Evolutionary conservation across 2,797 vertebrate genomes (phyloP).

Genomic region (Bradypodion ventrale): DNA sequence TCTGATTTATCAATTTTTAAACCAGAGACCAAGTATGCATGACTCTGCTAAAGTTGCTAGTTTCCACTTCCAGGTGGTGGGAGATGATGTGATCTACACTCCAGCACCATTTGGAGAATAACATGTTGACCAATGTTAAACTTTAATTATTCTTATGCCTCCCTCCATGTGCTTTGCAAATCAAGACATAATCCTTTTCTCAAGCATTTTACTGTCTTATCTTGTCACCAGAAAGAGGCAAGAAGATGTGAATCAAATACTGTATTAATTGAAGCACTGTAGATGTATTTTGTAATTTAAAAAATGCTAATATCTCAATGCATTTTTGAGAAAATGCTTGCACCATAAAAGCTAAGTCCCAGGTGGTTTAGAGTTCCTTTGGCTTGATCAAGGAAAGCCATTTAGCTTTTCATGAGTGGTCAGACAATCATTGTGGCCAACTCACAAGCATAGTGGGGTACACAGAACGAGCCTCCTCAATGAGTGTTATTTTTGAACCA

Average conservation of each 20-base stretch:
- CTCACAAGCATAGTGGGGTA: not conserved
- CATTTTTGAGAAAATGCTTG: not conserved
- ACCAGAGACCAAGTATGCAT: too few relatives aligned
- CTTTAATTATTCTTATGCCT: too few relatives aligned
- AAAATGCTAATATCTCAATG: not conserved
- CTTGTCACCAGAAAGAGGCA: not conserved
- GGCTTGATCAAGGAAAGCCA: not conserved
- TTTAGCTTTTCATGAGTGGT: not conserved
- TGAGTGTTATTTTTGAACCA: too few relatives aligned
- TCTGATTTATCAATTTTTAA: not conserved
- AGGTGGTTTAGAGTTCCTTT: not conserved
- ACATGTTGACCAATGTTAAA: too few relatives aligned
- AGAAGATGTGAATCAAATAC: not conserved
- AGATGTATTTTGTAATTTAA: not conserved
- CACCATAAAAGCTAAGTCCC: not conserved
- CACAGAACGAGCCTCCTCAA: too few relatives aligned
- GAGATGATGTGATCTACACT: too few relatives aligned
- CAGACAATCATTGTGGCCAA: not conserved
- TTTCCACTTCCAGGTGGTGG: too few relatives aligned
- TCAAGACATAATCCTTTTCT: not conserved
- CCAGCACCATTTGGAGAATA: too few relatives aligned
- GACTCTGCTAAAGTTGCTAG: too few relatives aligned
- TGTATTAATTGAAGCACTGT: not conserved
- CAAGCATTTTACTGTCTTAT: not conserved
- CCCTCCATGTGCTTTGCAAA: slow-evolving; percentile 7